phyloP scores from a whole-genome alignment of 2,113 vertebrate genomes.

The Okapia johnstoni region DNA sequence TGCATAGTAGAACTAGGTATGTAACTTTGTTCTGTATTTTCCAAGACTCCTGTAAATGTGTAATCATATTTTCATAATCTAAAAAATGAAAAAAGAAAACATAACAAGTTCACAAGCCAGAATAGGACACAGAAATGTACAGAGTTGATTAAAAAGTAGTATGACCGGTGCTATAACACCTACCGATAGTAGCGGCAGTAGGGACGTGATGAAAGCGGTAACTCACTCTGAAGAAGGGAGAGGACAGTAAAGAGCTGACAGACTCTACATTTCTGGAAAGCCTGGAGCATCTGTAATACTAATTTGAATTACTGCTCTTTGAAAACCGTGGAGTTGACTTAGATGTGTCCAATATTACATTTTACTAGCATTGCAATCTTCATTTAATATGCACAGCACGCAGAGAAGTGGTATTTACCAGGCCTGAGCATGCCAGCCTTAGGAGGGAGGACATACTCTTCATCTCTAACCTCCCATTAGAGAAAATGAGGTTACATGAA shows the following conservation, averaged over 20 bases:
- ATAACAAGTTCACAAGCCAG: background rate
- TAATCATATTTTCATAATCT: background rate
- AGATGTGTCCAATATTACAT: background rate
- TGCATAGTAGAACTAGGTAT: background rate
- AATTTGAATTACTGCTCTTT: background rate
- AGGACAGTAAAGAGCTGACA: background rate
- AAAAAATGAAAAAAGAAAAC: background rate
- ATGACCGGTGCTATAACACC: background rate
- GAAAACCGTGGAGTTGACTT: background rate
- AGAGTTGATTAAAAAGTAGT: background rate
- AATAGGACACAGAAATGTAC: background rate
- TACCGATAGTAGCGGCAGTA: rapidly evolving
- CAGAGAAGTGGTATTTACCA: background rate
- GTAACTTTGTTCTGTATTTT: background rate
- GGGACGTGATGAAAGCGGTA: background rate
- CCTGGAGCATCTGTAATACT: background rate
- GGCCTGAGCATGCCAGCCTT: background rate
- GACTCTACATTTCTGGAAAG: background rate
- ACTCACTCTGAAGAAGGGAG: background rate
- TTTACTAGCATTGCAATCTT: background rate
- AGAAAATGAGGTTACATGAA: conserved; percentile 16
- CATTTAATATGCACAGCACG: background rate
- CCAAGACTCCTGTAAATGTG: background rate
- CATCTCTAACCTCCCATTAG: background rate
- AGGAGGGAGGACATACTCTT: background rate